Conservation (phyloP, 2,113 vertebrate genomes). For the Melanerpes formicivorus region DNA sequence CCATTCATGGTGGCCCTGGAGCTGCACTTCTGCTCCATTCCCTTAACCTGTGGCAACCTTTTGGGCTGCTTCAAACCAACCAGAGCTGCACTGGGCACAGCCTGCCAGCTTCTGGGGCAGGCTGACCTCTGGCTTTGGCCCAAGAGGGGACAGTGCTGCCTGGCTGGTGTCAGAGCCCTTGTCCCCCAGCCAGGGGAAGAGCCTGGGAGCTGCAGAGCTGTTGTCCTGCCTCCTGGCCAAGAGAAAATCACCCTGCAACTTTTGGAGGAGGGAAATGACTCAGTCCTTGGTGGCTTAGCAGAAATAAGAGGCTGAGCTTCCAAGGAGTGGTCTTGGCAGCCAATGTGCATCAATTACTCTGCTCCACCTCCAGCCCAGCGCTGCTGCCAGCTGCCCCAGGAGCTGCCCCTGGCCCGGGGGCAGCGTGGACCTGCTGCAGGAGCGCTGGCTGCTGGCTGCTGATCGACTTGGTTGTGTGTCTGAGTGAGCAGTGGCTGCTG, state of each 20-base stretch:
- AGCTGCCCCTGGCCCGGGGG: neutral
- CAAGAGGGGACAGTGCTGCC: neutral
- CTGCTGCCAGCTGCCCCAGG: neutral
- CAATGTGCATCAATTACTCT: neutral
- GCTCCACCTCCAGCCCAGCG: neutral
- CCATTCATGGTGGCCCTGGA: neutral
- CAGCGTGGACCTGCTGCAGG: neutral
- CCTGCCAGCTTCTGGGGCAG: neutral
- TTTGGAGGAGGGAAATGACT: constrained; percentile 22
- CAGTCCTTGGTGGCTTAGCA: constrained; percentile 22
- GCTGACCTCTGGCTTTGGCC: neutral
- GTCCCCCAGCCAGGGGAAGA: rapidly evolving
- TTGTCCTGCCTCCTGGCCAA: neutral
- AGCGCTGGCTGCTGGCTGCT: rapidly evolving
- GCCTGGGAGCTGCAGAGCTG: neutral
- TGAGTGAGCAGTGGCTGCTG: neutral
- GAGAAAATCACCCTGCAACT: neutral
- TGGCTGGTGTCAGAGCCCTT: neutral
- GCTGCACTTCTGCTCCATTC: neutral
- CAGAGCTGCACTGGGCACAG: rapidly evolving
- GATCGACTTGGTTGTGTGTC: too few species aligned
- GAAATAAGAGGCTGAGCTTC: neutral
- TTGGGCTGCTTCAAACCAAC: neutral
- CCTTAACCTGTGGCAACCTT: neutral
- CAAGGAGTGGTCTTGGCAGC: neutral